Percentiles rank a stretch among this genome's conserved stretches.
Conservation (phyloP, 2,113 vertebrate genomes). For the Sinocyclocheilus anophthalmus region DNA sequence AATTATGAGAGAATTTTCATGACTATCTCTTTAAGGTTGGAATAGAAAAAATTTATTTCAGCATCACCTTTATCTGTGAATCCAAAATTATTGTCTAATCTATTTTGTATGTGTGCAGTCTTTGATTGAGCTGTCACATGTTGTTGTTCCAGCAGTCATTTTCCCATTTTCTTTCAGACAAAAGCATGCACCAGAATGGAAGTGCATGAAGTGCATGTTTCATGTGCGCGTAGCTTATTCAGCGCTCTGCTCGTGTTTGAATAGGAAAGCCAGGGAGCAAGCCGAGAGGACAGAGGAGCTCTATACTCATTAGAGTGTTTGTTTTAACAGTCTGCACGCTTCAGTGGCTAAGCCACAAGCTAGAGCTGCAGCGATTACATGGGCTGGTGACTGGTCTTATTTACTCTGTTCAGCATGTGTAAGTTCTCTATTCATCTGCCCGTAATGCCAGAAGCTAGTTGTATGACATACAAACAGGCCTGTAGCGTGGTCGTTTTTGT, state of each 20-base stretch:
- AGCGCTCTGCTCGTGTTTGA: conserved; percentile 2
- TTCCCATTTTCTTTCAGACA: conserved; percentile 13
- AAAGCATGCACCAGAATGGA: conserved; percentile 15
- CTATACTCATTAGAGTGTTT: conserved; percentile 55
- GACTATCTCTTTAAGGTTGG: background rate
- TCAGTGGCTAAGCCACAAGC: conserved; percentile 46
- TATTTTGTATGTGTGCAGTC: background rate
- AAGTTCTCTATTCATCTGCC: conserved; percentile 39
- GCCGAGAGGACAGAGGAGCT: conserved; percentile 32
- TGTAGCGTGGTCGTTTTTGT: background rate
- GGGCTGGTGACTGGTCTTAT: conserved; percentile 45
- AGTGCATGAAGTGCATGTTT: conserved; percentile 16
- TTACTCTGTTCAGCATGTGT: conserved; percentile 48
- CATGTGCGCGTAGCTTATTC: conserved; percentile 1
- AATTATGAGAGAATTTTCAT: too few relatives aligned
- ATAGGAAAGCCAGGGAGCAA: conserved; percentile 30
- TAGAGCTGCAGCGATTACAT: conserved; percentile 50
- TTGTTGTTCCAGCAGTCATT: conserved; percentile 18
- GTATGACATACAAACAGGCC: conserved; percentile 30
- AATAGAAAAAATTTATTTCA: background rate
- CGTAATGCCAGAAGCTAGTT: conserved; percentile 49
- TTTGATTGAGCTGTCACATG: conserved; percentile 22
- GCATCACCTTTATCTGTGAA: background rate
- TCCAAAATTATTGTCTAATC: background rate
- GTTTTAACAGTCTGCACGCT: conserved; percentile 49